These are phyloP conservation scores for Oceanites oceanicus DNA, from an alignment of 2,113 vertebrate genomes.

Conservation along the genomic window DNA sequence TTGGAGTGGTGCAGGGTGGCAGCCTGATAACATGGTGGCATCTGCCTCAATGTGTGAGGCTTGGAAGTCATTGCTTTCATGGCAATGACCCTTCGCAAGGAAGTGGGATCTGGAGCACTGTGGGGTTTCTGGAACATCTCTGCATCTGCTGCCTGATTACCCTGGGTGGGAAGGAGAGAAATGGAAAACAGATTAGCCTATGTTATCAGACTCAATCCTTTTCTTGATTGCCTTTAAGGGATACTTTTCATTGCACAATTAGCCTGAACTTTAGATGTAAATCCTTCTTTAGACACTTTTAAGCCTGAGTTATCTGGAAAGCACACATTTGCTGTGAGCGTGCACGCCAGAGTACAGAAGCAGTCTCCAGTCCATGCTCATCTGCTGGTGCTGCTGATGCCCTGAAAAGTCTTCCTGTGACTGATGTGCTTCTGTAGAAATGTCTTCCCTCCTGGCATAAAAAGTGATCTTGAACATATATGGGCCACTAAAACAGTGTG, in stretches of 20 bases:
- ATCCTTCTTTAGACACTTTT: background rate
- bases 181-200: background rate
- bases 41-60: accelerated
- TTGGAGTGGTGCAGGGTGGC: background rate
- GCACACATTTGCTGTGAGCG: background rate
- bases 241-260: background rate
- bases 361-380: background rate
- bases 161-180: background rate
- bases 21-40: background rate
- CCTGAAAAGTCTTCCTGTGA: background rate
- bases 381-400: background rate
- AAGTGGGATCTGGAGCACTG: background rate
- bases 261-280: background rate
- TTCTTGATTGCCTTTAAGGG: background rate
- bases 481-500: background rate
- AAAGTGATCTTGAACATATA: background rate
- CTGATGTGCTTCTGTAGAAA: background rate
- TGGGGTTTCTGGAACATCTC: background rate
- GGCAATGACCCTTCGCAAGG: background rate
- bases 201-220: background rate
- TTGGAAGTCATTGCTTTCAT: background rate
- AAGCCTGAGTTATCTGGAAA: background rate
- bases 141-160: background rate
- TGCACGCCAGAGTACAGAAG: background rate
- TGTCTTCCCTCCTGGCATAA: background rate